phyloP scores from a whole-genome alignment of 2,888 invertebrate genomes.

The Drosophila kambysellisi region DNA sequence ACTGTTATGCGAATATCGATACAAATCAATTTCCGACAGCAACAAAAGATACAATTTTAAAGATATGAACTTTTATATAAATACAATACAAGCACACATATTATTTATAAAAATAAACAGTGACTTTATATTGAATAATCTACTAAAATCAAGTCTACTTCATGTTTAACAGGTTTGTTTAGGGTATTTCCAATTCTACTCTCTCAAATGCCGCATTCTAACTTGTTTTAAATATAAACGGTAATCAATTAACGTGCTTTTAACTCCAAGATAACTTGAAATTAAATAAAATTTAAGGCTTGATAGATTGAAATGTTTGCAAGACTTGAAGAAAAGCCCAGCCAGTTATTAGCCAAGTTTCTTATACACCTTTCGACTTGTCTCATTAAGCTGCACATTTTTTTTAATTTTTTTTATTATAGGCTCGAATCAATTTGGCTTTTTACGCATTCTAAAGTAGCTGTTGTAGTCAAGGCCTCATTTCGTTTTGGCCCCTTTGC shows the following conservation, averaged over 20 bases:
- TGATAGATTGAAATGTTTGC: not conserved
- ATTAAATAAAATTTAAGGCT: not conserved
- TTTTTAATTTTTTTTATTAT: not conserved
- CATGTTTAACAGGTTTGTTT: fast-evolving
- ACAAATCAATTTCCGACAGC: not conserved
- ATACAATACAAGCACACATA: not conserved
- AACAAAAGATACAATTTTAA: not conserved
- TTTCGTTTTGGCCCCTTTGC: conserved; percentile 41
- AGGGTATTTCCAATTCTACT: not conserved
- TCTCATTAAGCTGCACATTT: not conserved
- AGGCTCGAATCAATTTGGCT: conserved; percentile 34
- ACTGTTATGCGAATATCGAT: not conserved
- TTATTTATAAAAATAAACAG: not conserved
- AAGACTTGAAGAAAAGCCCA: not conserved
- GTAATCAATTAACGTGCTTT: not conserved
- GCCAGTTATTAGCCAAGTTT: not conserved
- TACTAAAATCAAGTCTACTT: not conserved
- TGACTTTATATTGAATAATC: not conserved
- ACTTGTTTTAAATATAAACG: not conserved
- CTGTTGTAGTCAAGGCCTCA: conserved; percentile 43
- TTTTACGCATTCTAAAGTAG: conserved; percentile 45
- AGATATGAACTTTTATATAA: too few species aligned
- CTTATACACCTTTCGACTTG: conserved; percentile 1
- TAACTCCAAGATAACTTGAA: not conserved
- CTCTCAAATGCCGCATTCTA: not conserved